phyloP scores from a whole-genome alignment of 2,888 invertebrate genomes.

The Xanthia icteritia region DNA sequence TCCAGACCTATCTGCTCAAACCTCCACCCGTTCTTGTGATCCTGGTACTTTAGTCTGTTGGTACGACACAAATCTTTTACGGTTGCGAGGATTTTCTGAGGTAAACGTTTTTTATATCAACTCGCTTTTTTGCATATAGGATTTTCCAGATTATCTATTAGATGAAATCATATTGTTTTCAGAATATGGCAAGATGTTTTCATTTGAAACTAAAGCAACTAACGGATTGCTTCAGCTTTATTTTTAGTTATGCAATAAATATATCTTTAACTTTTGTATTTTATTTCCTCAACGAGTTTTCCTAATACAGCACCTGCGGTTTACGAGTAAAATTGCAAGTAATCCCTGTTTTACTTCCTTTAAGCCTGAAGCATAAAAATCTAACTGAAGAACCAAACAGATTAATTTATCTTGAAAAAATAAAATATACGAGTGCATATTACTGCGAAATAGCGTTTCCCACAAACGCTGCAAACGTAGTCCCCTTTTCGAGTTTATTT shows the following conservation, averaged over 20 bases:
- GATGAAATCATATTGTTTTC: constrained; percentile 13
- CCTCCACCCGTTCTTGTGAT: constrained; percentile 66
- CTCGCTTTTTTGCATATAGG: constrained; percentile 30
- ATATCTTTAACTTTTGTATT: neutral
- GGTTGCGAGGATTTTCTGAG: constrained; percentile 30
- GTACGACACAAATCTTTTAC: constrained; percentile 34
- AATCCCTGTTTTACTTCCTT: constrained; percentile 11
- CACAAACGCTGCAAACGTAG: constrained; percentile 18
- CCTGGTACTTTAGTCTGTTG: constrained; percentile 64
- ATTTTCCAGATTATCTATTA: constrained; percentile 6
- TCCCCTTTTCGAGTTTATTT: constrained; percentile 45
- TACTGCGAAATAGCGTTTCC: constrained; percentile 15
- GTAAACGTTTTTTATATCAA: constrained; percentile 30
- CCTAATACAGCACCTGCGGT: constrained; percentile 3
- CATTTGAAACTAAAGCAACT: neutral
- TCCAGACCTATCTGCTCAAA: constrained; percentile 68
- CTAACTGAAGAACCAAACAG: neutral
- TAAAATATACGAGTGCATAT: no score
- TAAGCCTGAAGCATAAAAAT: constrained; percentile 15
- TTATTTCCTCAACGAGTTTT: neutral
- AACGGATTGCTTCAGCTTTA: neutral
- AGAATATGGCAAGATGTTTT: neutral
- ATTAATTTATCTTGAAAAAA: constrained; percentile 10
- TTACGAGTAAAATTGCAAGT: constrained; percentile 10
- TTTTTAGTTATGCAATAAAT: neutral